Conservation (phyloP, 2,888 invertebrate genomes). For the Rhyacophila evoluta region DNA sequence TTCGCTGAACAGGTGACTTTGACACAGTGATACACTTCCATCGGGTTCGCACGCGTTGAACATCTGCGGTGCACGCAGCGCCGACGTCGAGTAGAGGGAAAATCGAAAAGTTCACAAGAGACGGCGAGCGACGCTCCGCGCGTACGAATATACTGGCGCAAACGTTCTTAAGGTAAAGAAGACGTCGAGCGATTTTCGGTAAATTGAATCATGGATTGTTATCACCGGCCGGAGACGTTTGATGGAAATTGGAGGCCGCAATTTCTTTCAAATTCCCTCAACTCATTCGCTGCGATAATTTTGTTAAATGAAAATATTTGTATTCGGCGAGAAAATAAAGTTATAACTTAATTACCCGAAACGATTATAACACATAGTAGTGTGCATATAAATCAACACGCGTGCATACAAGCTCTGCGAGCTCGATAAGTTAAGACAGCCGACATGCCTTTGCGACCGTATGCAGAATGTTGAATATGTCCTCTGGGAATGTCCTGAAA, state of each 20-base stretch:
- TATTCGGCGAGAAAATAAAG: too few relatives aligned
- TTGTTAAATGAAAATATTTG: too few relatives aligned
- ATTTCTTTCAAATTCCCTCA: neutral
- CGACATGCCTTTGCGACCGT: too few relatives aligned
- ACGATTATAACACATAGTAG: too few relatives aligned
- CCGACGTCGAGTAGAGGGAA: neutral
- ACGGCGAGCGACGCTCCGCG: neutral
- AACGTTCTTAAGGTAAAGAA: neutral
- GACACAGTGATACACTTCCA: constrained; percentile 1
- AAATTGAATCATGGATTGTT: neutral
- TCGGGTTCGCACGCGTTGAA: neutral
- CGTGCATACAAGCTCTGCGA: too few relatives aligned
- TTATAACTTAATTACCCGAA: too few relatives aligned
- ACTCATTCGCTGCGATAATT: too few relatives aligned
- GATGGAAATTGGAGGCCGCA: neutral
- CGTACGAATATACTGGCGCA: neutral
- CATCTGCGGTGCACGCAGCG: neutral
- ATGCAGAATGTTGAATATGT: too few relatives aligned
- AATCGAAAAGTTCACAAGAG: constrained; percentile 1
- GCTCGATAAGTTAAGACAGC: too few relatives aligned
- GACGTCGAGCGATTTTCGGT: neutral
- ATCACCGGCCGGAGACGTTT: neutral
- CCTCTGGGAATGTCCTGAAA: too few relatives aligned
- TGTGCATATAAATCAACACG: too few relatives aligned
- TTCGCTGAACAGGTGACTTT: neutral